phyloP scores from a whole-genome alignment of 1,140 invertebrate genomes.

The Brachionus sp. region DNA sequence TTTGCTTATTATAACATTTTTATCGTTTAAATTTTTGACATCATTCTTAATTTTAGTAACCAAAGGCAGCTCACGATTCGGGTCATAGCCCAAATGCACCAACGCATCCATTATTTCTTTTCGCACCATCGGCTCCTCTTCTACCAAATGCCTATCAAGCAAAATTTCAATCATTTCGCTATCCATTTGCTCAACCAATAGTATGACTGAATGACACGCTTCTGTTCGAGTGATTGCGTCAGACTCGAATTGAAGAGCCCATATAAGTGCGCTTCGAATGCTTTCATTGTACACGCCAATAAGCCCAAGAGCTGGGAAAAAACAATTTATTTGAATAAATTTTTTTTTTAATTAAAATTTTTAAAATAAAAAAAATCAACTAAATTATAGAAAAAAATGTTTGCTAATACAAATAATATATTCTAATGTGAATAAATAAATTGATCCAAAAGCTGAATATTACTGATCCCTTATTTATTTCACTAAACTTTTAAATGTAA shows the following conservation, averaged over 20 bases:
- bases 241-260: slow-evolving; percentile 58
- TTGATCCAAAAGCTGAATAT: no score
- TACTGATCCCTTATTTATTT: no score
- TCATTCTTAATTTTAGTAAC: slow-evolving; percentile 58
- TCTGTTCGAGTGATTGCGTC: slow-evolving; percentile 55
- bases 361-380: no score
- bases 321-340: not conserved
- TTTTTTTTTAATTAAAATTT: not conserved
- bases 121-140: slow-evolving; percentile 44
- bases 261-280: slow-evolving; percentile 53
- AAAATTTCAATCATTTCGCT: slow-evolving; percentile 53
- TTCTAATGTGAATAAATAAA: no score
- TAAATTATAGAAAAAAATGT: no score
- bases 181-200: slow-evolving; percentile 51
- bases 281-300: slow-evolving; percentile 51
- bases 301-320: slow-evolving; percentile 55
- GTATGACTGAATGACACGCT: slow-evolving; percentile 54
- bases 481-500: no score
- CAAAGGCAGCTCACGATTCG: slow-evolving; percentile 56
- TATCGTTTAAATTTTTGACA: slow-evolving; percentile 53
- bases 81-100: slow-evolving; percentile 52
- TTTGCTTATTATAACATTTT: slow-evolving; percentile 3
- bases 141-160: slow-evolving; percentile 56
- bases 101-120: slow-evolving; percentile 53
- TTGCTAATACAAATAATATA: no score